phyloP scores from a whole-genome alignment of 2,888 invertebrate species.

The Rhamnusium bicolor region DNA sequence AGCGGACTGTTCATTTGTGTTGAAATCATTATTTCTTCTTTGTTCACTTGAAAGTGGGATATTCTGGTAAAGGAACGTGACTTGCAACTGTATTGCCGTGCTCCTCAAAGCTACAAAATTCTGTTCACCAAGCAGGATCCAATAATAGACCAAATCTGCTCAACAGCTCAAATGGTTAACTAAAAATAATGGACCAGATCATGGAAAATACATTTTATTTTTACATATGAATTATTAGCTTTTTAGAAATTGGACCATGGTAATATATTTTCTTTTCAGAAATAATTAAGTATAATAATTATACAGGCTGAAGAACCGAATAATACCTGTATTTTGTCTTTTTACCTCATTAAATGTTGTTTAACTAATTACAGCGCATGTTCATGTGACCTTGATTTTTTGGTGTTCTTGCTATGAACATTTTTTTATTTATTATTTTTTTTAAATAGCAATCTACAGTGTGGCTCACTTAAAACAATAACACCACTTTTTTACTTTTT shows the following conservation, averaged over 20 bases:
- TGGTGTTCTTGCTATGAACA: too few species aligned
- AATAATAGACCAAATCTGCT: conserved; percentile 11
- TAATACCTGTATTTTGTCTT: too few species aligned
- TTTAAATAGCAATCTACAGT: too few species aligned
- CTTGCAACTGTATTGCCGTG: conserved; percentile 38
- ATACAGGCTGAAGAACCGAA: too few species aligned
- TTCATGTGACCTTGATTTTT: too few species aligned
- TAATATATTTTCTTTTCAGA: too few species aligned
- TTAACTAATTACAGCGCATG: too few species aligned
- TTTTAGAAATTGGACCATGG: neutral
- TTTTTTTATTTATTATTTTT: too few species aligned
- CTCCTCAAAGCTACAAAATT: conserved; percentile 39
- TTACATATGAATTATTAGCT: neutral
- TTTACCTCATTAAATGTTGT: too few species aligned
- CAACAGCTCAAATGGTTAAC: conserved; percentile 15
- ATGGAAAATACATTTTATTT: neutral
- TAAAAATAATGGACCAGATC: conserved; percentile 3
- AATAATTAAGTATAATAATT: too few species aligned
- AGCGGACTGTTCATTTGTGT: conserved; percentile 47
- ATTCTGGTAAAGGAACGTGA: conserved; percentile 43
- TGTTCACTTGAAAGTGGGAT: conserved; percentile 47
- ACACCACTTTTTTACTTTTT: too few species aligned
- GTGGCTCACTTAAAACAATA: too few species aligned
- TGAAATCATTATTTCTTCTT: conserved; percentile 50
- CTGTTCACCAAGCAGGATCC: conserved; percentile 16